These are phyloP conservation scores for Anoplopoma fimbria DNA, from an alignment of 2,113 vertebrate species.

Conservation along the genomic window DNA sequence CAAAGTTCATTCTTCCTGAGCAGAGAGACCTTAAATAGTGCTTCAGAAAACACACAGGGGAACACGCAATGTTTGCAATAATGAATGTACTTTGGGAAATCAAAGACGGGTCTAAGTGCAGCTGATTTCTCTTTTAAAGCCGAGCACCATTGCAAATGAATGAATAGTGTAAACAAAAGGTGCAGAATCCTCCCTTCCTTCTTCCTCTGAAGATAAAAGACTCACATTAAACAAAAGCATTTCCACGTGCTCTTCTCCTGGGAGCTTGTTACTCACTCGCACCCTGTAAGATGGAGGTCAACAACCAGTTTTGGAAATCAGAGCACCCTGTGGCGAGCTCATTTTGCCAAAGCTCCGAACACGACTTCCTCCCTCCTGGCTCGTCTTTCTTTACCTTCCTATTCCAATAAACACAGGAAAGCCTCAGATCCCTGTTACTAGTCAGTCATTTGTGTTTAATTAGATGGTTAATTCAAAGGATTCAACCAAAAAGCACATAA, in stretches of 20 bases:
- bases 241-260: constrained; percentile 54
- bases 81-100: constrained; percentile 53
- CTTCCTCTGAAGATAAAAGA: constrained; percentile 60
- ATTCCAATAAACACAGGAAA: constrained; percentile 3
- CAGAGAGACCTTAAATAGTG: neutral
- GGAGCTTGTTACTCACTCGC: constrained; percentile 73
- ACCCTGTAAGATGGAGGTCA: constrained; percentile 66
- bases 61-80: constrained; percentile 38
- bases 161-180: constrained; percentile 47
- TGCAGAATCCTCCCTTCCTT: constrained; percentile 4
- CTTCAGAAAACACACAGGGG: constrained; percentile 42
- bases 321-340: constrained; percentile 63
- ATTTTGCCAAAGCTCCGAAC: constrained; percentile 44
- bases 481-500: constrained; percentile 46
- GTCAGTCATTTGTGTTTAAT: constrained; percentile 36
- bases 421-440: neutral
- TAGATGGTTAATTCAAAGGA: constrained; percentile 39
- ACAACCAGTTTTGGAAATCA: constrained; percentile 61
- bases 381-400: neutral
- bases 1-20: neutral
- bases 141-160: constrained; percentile 35
- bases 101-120: constrained; percentile 55
- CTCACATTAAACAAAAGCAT: constrained; percentile 51
- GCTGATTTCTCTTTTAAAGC: constrained; percentile 51
- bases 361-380: neutral